Base-by-base conservation (phyloP, 2,888 invertebrate species). In the Gandaritis pyraliata region DNA sequence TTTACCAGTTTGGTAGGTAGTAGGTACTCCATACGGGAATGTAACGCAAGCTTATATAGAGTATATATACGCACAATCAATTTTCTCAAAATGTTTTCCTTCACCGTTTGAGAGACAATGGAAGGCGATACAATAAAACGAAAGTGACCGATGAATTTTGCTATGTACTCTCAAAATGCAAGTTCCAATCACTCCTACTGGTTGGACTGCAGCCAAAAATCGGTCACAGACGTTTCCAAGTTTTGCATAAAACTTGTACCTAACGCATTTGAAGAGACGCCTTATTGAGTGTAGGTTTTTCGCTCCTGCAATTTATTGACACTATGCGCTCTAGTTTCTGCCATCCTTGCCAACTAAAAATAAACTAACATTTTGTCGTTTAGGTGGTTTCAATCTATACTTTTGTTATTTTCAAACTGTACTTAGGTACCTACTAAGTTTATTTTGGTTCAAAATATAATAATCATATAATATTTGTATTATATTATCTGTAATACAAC, bases 181-280 rank as follows among this genome's bases (percentile, higher is more conserved):
- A 64, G 61, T 64, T 68, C 55, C 68, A 65, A 69, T 67, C 66
- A 64, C 64, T 67, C 58, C 61, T 72, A 69, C 72, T 70, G 65
- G 64, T 84, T 87, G 87, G 87, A 82, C 69, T 61, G 58, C 51
- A 59, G 84, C 88, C 87, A 88, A 82, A 62, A 61, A 55, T 62
- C 70, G 70, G 72, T 73, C 71, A 80, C 86, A 87, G 85, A 86
- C 86, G 85, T 79, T 85, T 72, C 72, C 73, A 78, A 82, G 77
- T 80, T 86, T 80, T 82, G 77, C 82, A 84, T 83, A 77, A 81
- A 88, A 80, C 74, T 81, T 78, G 76, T 77, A 79, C 74, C 76
- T 66, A 80, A 83, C 75, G 78, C 81, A 81, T 86, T 81, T 83
- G 82, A 86, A 81, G 82, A 83, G 82, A 85, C 71, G 68, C 73